Evolutionary conservation across 2,797 vertebrate genomes (phyloP).

Genomic region (Crenuchus spilurus): DNA sequence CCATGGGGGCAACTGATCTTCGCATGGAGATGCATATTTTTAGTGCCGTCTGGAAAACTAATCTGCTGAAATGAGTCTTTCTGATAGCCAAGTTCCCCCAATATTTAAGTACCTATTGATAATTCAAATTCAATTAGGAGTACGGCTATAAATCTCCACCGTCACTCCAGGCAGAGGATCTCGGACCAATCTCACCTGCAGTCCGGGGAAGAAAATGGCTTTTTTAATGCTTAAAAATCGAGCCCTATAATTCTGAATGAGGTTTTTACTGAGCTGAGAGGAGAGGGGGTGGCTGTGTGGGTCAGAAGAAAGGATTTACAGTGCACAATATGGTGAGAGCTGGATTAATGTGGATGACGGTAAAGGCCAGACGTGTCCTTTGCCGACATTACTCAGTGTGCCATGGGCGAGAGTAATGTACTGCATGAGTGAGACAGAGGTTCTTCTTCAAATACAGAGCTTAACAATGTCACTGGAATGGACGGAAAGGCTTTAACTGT

Average conservation of each 20-base stretch:
- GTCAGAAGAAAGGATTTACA: slow-evolving; percentile 31
- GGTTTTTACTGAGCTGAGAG: slow-evolving; percentile 9
- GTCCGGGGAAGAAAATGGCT: slow-evolving; percentile 21
- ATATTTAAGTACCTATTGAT: slow-evolving; percentile 38
- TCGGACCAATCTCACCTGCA: slow-evolving; percentile 16
- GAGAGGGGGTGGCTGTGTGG: not conserved
- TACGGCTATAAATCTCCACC: slow-evolving; percentile 13
- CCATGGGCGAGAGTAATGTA: not conserved
- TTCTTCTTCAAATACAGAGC: not conserved
- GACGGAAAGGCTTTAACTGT: not conserved
- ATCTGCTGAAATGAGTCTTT: slow-evolving; percentile 26
- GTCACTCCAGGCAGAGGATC: slow-evolving; percentile 20
- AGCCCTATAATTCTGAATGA: slow-evolving; percentile 25
- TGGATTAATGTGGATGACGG: slow-evolving; percentile 35
- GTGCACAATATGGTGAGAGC: slow-evolving; percentile 24
- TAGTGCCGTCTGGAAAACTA: slow-evolving; percentile 14
- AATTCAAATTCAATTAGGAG: slow-evolving; percentile 38
- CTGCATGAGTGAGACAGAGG: not conserved
- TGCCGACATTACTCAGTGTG: slow-evolving; percentile 1
- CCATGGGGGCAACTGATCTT: slow-evolving; percentile 7
- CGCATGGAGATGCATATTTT: slow-evolving; percentile 29
- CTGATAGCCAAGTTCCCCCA: slow-evolving; percentile 14
- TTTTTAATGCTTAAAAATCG: slow-evolving; percentile 27
- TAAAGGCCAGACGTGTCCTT: slow-evolving; percentile 11
- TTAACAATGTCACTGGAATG: not conserved